Percentiles rank a stretch among this genome's conserved stretches.
phyloP scores from a whole-genome alignment of 2,113 vertebrate genomes.

The Fregata magnificens region DNA sequence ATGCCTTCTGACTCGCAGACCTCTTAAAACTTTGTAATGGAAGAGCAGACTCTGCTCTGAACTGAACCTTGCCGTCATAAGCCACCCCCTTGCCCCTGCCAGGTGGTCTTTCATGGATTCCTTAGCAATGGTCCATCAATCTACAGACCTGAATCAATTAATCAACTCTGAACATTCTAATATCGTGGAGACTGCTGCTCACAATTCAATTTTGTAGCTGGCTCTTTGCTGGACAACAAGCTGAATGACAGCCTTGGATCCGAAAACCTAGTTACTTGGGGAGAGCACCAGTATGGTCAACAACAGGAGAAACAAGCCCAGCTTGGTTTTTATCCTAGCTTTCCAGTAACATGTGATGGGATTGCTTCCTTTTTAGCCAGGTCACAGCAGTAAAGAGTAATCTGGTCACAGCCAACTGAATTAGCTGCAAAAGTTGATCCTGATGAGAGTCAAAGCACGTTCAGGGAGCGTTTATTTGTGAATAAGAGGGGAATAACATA shows the following conservation, averaged over 20 bases:
- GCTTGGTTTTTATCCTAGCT: not conserved
- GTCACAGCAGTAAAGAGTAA: not conserved
- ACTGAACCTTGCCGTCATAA: not conserved
- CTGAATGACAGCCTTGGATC: not conserved
- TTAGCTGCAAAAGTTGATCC: not conserved
- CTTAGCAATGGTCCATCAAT: not conserved
- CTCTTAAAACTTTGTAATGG: not conserved
- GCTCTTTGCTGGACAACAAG: not conserved
- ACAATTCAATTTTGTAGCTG: not conserved
- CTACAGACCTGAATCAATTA: not conserved
- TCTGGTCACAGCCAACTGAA: not conserved
- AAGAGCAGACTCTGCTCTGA: not conserved
- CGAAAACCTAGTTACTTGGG: not conserved
- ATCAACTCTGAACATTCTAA: not conserved
- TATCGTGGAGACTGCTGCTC: not conserved
- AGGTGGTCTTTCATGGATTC: not conserved
- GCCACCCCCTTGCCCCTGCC: not conserved
- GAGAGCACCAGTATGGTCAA: not conserved
- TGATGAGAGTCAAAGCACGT: not conserved
- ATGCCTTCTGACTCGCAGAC: not conserved
- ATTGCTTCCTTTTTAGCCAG: not conserved
- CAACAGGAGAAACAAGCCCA: not conserved
- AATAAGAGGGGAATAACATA: not conserved
- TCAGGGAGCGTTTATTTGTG: not conserved
- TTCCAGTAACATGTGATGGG: not conserved